A percentile compares a stretch with the other conserved stretches of the same genome.
These are phyloP conservation scores for Dryobota labecula DNA, from an alignment of 2,888 invertebrate genomes.

Conservation along the genomic window DNA sequence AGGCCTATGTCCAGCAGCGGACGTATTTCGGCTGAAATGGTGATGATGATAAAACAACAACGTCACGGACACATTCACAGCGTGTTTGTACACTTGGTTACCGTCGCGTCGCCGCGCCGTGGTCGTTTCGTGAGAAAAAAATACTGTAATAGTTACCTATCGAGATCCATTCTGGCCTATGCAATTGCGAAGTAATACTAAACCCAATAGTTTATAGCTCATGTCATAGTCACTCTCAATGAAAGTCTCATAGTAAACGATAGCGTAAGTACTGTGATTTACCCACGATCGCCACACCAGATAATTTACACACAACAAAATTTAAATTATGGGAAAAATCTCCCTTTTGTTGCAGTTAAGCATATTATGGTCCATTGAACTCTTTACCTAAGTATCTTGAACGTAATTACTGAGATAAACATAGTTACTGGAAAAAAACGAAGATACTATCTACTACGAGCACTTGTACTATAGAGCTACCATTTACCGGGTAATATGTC, in stretches of 20 bases:
- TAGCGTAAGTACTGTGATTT: conserved; percentile 16
- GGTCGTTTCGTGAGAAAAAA: no score
- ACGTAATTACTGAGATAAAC: not conserved
- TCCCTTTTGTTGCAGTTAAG: conserved; percentile 46
- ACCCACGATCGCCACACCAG: conserved; percentile 57
- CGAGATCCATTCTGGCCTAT: not conserved
- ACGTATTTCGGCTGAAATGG: no score
- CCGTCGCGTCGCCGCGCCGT: no score
- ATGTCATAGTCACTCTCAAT: not conserved
- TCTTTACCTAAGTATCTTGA: conserved; percentile 1
- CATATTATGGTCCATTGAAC: conserved; percentile 21
- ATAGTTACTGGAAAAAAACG: not conserved
- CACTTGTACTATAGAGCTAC: no score
- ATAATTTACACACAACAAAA: conserved; percentile 37
- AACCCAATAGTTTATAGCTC: not conserved
- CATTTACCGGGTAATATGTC: no score
- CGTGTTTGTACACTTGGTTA: no score
- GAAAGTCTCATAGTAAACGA: conserved; percentile 25
- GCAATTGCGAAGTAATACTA: not conserved
- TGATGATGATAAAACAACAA: no score
- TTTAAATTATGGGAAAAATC: conserved; percentile 56
- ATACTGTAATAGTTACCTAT: not conserved
- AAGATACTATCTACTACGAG: no score
- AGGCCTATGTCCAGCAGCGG: no score
- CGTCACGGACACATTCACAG: no score